Evolutionary conservation across 2,113 vertebrate species (phyloP).

Genomic region (Entelurus aequoreus): DNA sequence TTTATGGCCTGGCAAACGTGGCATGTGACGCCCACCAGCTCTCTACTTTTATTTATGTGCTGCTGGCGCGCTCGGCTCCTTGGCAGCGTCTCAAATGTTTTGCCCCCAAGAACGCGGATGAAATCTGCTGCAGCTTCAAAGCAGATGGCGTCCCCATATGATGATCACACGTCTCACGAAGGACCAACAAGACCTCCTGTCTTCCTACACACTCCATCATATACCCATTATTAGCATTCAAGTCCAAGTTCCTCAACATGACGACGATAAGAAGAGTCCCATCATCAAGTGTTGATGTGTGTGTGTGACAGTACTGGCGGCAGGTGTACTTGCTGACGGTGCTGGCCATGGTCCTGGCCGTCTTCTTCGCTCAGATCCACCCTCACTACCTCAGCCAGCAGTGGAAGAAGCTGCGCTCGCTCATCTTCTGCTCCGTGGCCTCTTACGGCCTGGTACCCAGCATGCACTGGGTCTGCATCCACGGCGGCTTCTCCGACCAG

Average conservation of each 20-base stretch:
- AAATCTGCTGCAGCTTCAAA: constrained; percentile 74
- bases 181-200: constrained; percentile 4
- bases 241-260: too few species aligned
- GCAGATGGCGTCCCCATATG: constrained; percentile 78
- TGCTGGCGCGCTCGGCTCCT: constrained; percentile 59
- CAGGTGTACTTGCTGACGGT: constrained; percentile 92
- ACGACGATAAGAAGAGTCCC: too few species aligned
- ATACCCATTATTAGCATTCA: too few species aligned
- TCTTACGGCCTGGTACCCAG: constrained; percentile 88
- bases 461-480: constrained; percentile 90
- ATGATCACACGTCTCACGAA: constrained; percentile 64
- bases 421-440: constrained; percentile 86
- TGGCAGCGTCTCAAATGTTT: constrained; percentile 69
- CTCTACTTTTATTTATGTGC: constrained; percentile 37
- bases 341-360: constrained; percentile 86
- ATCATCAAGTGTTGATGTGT: too few species aligned
- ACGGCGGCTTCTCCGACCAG: constrained; percentile 80
- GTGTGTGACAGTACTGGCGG: constrained; percentile 82
- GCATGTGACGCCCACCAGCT: background rate
- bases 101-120: constrained; percentile 71
- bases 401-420: constrained; percentile 84
- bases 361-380: constrained; percentile 95
- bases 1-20: background rate
- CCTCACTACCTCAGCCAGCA: constrained; percentile 89
- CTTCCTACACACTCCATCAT: background rate